Evolutionary conservation across 1,140 invertebrate genomes (phyloP).

Genomic region (Coelopa frigida): DNA sequence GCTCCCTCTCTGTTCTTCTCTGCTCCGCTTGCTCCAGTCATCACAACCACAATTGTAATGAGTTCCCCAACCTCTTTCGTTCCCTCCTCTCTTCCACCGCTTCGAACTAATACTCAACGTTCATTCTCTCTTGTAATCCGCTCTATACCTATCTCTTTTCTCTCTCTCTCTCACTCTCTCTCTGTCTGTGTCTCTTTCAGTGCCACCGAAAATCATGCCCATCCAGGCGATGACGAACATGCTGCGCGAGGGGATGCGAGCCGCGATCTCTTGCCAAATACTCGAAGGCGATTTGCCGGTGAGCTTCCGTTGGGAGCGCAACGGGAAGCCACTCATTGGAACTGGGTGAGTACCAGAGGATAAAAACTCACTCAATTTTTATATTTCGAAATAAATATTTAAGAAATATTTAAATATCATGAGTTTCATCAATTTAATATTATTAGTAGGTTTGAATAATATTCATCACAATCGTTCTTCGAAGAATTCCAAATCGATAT

Average conservation of each 20-base stretch:
- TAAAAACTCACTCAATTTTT: no score
- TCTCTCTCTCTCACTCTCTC: background rate
- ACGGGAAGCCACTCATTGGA: slow-evolving; percentile 58
- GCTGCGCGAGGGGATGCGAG: slow-evolving; percentile 82
- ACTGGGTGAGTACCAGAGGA: slow-evolving; percentile 27
- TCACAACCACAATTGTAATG: slow-evolving; percentile 9
- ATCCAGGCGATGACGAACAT: slow-evolving; percentile 73
- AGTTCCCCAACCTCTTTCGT: slow-evolving; percentile 4
- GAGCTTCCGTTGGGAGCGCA: slow-evolving; percentile 76
- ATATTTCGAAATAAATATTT: no score
- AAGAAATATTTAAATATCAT: no score
- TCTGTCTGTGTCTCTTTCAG: slow-evolving; percentile 46
- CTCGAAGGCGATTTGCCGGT: slow-evolving; percentile 91
- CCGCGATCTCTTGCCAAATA: slow-evolving; percentile 87
- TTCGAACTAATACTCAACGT: no score
- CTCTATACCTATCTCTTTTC: slow-evolving; percentile 10
- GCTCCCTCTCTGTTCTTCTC: background rate
- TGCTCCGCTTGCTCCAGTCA: slow-evolving; percentile 13
- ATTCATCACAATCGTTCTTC: no score
- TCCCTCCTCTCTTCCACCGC: background rate
- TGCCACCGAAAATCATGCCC: slow-evolving; percentile 80
- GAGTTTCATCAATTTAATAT: no score
- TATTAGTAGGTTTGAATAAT: no score
- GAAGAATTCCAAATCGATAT: no score
- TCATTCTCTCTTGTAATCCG: slow-evolving; percentile 1